Evolutionary conservation across 2,797 vertebrate genomes (phyloP).

Genomic region (Eulemur albifrons): DNA sequence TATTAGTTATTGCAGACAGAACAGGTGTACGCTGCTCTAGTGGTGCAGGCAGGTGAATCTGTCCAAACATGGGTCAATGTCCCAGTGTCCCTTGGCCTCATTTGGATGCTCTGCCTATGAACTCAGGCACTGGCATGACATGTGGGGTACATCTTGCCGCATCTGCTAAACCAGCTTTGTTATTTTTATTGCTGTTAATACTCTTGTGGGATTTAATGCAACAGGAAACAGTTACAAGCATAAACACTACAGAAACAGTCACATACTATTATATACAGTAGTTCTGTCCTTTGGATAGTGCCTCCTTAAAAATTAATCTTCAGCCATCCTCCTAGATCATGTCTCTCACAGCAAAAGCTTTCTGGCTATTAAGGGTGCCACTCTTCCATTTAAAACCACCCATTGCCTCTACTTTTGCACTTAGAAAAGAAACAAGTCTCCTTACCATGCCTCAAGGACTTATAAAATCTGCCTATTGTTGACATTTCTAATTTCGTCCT

Average conservation of each 20-base stretch:
- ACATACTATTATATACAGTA: neutral
- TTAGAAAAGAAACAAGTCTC: neutral
- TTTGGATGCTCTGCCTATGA: neutral
- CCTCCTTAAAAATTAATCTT: neutral
- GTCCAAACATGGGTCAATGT: neutral
- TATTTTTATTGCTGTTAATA: neutral
- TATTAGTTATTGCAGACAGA: neutral
- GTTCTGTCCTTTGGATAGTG: neutral
- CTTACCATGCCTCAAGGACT: neutral
- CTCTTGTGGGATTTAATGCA: neutral
- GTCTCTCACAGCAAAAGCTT: neutral
- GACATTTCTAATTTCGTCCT: neutral
- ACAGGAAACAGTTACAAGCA: neutral
- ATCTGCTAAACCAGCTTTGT: neutral
- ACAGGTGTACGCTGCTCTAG: neutral
- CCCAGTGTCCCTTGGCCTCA: neutral
- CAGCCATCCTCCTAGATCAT: neutral
- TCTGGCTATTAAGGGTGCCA: neutral
- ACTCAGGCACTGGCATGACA: neutral
- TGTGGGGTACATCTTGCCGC: neutral
- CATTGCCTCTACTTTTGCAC: neutral
- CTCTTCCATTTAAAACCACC: neutral
- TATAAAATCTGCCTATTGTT: neutral
- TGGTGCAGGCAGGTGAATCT: neutral
- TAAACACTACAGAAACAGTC: neutral